Base-by-base conservation (phyloP, 1,140 invertebrate species). In the Heliconius himera region DNA sequence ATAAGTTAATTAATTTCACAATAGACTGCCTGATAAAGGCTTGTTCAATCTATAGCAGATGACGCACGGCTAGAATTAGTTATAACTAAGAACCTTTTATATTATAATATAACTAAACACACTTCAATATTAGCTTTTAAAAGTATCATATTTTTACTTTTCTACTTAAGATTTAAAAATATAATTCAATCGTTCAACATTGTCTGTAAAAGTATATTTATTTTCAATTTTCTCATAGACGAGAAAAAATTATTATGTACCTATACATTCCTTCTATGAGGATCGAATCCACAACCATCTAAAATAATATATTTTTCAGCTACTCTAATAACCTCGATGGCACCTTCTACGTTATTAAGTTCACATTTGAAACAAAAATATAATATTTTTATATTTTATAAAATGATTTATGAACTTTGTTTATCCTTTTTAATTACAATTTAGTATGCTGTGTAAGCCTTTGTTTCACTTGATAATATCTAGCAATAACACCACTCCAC, bases 1-100 rank as follows among this genome's bases (percentile, higher is more conserved):
- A 73, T 73, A 73, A 73, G 71, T 73, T 73, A 73, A 73, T 73
- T 73, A 38, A 73, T 46, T 49, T 38, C 38, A 22, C 71, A 46
- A 73, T 73, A 73, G 36, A 73, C 41, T 73, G 22, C 71, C 33
- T 41, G 71, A 73, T 73, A 73, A 36, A 73, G 41, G 36, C 71
- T 66, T 73, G 36, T 38, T 73, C 71, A 73, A 73, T 73, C 33
- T 73, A 73, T 73, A 8, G 71, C 11, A 73, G 20, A 73, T 73
- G 41, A 46, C 33, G 71, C 38, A 73, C 13, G 16, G 1, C 22
- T 38, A 38, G 38, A 22, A 26, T 9, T 60, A 60, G 18, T 0
- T 51, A 16, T 16, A 46, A 46, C 41, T 5, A 51, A 8, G 5
- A 22, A 56, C n/a, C 20, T 60, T 3, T 60, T 22, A 46, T 13